A percentile compares a stretch with the other conserved stretches of the same genome.
These are phyloP conservation scores for Zophobas atratus DNA, from an alignment of 1,140 invertebrate genomes.

Conservation along the genomic window DNA sequence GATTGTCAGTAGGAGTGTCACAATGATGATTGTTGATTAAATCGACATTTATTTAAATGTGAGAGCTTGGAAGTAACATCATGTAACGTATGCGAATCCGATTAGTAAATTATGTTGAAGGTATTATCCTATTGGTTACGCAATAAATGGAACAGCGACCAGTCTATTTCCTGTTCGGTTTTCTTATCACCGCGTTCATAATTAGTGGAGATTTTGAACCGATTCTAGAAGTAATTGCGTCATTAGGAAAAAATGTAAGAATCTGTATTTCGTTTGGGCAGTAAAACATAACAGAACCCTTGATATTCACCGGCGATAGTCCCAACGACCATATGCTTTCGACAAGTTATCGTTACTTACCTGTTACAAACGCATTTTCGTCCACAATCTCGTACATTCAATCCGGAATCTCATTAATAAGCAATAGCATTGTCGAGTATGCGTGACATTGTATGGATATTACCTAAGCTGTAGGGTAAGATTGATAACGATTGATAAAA, in stretches of 20 bases:
- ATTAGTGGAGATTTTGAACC: slow-evolving; percentile 34
- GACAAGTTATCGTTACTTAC: slow-evolving; percentile 54
- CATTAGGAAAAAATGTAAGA: slow-evolving; percentile 36
- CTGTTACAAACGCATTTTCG: slow-evolving; percentile 55
- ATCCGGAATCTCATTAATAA: slow-evolving; percentile 61
- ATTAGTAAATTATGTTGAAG: slow-evolving; percentile 49
- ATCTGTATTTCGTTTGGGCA: neutral
- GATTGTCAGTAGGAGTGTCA: slow-evolving; percentile 23
- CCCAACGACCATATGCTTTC: slow-evolving; percentile 48
- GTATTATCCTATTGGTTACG: slow-evolving; percentile 39
- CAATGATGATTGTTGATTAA: slow-evolving; percentile 39
- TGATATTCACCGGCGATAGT: slow-evolving; percentile 42
- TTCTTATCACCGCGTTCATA: slow-evolving; percentile 20
- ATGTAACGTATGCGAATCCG: slow-evolving; percentile 52
- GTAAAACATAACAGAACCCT: slow-evolving; percentile 21
- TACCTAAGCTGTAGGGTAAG: slow-evolving; percentile 54
- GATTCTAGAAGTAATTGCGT: slow-evolving; percentile 31
- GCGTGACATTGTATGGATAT: slow-evolving; percentile 64
- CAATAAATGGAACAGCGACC: slow-evolving; percentile 46
- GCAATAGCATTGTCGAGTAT: slow-evolving; percentile 60
- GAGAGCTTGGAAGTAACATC: slow-evolving; percentile 48
- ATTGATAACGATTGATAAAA: slow-evolving; percentile 62
- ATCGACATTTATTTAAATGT: slow-evolving; percentile 53
- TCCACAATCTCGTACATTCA: slow-evolving; percentile 51
- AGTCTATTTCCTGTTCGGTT: slow-evolving; percentile 19